Evolutionary conservation across 2,113 vertebrate genomes (phyloP), one percentile per base, ranked within the genome.

Genomic region (Dipodomys stephensi): DNA sequence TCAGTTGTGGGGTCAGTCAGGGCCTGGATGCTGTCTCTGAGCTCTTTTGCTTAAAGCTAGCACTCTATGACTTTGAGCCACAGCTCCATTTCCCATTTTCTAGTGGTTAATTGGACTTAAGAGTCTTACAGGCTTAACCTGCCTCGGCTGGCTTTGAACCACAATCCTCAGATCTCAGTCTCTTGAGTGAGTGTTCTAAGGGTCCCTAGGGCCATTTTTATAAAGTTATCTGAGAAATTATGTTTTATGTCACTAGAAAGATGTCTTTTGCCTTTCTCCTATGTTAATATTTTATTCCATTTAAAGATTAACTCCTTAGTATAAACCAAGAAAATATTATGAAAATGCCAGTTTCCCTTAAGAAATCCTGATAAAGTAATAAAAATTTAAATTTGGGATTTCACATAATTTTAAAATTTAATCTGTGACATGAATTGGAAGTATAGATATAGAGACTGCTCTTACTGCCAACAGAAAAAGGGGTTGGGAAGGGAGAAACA

Each of bases 221-320:
- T 49, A 30, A 10, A 72, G 15, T 25, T 30, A 3, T 68, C 73
- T 74, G 25, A 49, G 65, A 74, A 65, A 77, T 27, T 68, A 69
- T 28, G 20, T 28, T 49, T 76, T 27, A 18, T 20, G 57, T 28
- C 30, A 32, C 35, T n/a, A 7, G 5, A 76, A n/a, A 76, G 11
- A 27, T 13, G 1, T 4, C 2, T 25, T 30, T 91, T 23, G 7
- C 12, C n/a, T 39, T 60, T 19, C 8, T 9, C 1, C 1, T 4
- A 68, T 72, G 18, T 68, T 28, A 44, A 23, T 35, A 25, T 11
- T 25, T 7, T 39, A 9, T 32, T 13, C 39, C 22, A 22, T 7
- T 13, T 15, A 27, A 68, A 68, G 4, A 0, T 13, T 73, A 32
- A 19, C 16, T 10, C 19, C 28, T 74, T n/a, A 79, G 16, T 5